phyloP scores from a whole-genome alignment of 2,797 vertebrate genomes.

The Zalophus californianus region DNA sequence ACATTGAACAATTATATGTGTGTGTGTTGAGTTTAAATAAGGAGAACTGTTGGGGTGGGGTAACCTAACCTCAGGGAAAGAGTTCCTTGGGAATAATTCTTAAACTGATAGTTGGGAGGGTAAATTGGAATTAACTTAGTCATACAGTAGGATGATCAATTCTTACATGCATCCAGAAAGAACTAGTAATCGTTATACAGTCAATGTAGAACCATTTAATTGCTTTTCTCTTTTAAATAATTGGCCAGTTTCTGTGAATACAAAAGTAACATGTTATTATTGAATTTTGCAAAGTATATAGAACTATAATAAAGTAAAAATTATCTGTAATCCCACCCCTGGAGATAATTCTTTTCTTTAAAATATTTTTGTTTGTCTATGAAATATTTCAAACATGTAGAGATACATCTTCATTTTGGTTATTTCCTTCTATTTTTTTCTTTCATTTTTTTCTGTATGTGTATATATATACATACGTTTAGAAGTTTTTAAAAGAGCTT shows the following conservation, averaged over 20 bases:
- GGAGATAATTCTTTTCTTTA: neutral
- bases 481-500: neutral
- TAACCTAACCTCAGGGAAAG: constrained; percentile 15
- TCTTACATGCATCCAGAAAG: neutral
- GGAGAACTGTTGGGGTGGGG: neutral
- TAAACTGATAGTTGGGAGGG: neutral
- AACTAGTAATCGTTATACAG: neutral
- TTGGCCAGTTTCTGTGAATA: constrained; percentile 41
- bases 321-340: neutral
- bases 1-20: constrained; percentile 28
- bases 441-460: neutral
- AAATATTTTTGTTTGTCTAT: neutral
- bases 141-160: constrained; percentile 10
- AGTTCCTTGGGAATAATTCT: neutral
- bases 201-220: neutral
- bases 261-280: neutral
- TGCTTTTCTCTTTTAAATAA: neutral
- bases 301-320: constrained; percentile 20
- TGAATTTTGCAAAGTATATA: neutral
- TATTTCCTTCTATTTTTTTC: neutral
- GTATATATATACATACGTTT: neutral
- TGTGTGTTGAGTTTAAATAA: constrained; percentile 46
- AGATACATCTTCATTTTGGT: neutral
- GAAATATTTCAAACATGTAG: neutral
- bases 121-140: constrained; percentile 29